Evolutionary conservation across 2,888 invertebrate genomes (phyloP), one percentile per base, ranked within the genome.

Genomic region (Ophioninae sp.): DNA sequence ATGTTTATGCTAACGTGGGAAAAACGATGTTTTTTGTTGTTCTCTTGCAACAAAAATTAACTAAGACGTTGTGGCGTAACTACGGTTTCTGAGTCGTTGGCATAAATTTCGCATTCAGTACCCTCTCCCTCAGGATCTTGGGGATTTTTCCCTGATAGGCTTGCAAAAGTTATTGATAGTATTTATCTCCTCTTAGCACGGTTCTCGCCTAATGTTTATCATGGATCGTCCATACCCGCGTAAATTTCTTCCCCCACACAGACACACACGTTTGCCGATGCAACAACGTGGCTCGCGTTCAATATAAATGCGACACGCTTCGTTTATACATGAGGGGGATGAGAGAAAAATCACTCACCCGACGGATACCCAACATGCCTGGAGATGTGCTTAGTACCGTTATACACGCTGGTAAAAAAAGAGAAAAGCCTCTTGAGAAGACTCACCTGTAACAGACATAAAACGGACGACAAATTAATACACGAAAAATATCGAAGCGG

Each of bases 371-470:
- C 78, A 75, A 79, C 84, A 79, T 72, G 81, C 81, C 78, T 67
- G 61, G 81, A 75, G 74, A 84, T 84, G 79, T 81, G 75, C 75
- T 81, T 72, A 51, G 67, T 78, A 79, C 83, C 81, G 83, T 84
- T 84, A 84, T 77, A 75, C 59, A 67, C 79, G 61, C 67, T 68
- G 63, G 73, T 78, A 81, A 81, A 79, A 81, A 79, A 67, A 77
- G 69, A 65, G 84, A 75, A 80, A 83, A 85, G 85, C 82, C 82
- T 79, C 82, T 85, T 79, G 81, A 73, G 79, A 78, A 85, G 77
- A 86, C 85, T 86, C 82, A 86, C 86, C 85, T 86, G 86, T 41
- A 86, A 86, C 82, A 86, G 63, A 84, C 81, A 85, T 80, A 71
- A 80, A 78, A 79, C 71, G 30, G 22, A 76, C 17, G 69, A 81